These are phyloP conservation scores for Fukomys damarensis DNA, from an alignment of 2,113 vertebrate species.

Conservation along the genomic window DNA sequence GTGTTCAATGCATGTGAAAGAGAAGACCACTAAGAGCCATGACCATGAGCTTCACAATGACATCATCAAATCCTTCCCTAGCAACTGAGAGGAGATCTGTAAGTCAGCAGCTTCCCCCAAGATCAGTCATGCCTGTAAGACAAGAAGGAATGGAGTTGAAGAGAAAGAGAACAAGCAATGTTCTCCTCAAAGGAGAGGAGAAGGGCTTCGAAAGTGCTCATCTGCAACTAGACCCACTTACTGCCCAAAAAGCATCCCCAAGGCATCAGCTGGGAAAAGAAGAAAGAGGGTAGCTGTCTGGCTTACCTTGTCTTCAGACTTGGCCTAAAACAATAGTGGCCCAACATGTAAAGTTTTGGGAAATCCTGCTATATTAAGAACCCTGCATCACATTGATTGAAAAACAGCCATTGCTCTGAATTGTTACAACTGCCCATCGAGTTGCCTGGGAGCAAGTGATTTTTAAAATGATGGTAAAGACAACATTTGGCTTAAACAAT, in stretches of 20 bases:
- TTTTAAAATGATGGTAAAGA: background rate
- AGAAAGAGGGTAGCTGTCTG: background rate
- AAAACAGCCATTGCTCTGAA: background rate
- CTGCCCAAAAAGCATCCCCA: background rate
- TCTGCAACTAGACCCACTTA: background rate
- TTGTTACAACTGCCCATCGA: background rate
- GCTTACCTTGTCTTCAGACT: background rate
- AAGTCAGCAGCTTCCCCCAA: background rate
- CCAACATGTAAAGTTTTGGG: background rate
- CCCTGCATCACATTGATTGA: background rate
- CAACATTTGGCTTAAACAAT: background rate
- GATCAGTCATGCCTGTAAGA: background rate
- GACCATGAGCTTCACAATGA: conserved; percentile 20
- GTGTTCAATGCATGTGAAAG: conserved; percentile 44
- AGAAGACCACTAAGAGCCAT: background rate
- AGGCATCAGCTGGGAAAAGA: background rate
- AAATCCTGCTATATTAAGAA: background rate
- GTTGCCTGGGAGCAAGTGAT: background rate
- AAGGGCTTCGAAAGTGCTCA: background rate
- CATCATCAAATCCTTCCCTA: conserved; percentile 37
- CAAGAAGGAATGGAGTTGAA: background rate
- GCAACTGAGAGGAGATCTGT: background rate
- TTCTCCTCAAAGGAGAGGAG: background rate
- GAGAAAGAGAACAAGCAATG: background rate
- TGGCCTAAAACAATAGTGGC: background rate